Base-by-base conservation (phyloP, 2,113 vertebrate species). In the Hippolais icterina region DNA sequence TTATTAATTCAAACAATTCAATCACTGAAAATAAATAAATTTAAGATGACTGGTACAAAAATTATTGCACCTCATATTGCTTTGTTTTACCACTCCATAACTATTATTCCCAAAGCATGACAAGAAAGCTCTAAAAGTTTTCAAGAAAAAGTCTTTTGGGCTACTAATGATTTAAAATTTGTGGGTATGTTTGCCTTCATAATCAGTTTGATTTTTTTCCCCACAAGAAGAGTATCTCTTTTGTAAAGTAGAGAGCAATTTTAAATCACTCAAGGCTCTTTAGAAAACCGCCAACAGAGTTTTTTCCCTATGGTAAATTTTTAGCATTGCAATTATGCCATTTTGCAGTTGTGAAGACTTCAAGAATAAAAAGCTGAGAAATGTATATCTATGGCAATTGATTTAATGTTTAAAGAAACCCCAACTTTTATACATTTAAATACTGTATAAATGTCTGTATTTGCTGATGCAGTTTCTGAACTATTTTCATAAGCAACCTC, bases 351-450 rank as follows among this genome's bases (percentile, higher is more conserved):
- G 8, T 47, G 18, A 79, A 39, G 25, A 66, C 12, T 44, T 31
- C 3, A 63, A 83, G 8, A 83, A 81, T 20, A 82, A 94, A 85
- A 49, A 27, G 5, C 11, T 39, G 24, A 46, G 4, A 63, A 52
- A 63, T 33, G 0, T n/a, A 0, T 50, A 84, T 54, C 35, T 61
- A 66, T 8, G 19, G n/a, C 5, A 64, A 69, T 5, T 19, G 21
- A 60, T 42, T 52, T 50, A 52, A n/a, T 29, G 27, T 24, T 49
- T 37, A 1, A 11, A 12, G 25, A 39, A 11, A 0, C 2, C 3
- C 7, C 25, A 16, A 33, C 15, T 35, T 74, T 66, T 42, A 85
- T 7, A 54, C 6, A 6, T 13, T 11, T 66, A 70, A 23, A 59
- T 56, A 39, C 15, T 54, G 49, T 15, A 42, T 8, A 71, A 29